Conservation (phyloP, 1,140 invertebrate species). For the Drosophila asahinai region DNA sequence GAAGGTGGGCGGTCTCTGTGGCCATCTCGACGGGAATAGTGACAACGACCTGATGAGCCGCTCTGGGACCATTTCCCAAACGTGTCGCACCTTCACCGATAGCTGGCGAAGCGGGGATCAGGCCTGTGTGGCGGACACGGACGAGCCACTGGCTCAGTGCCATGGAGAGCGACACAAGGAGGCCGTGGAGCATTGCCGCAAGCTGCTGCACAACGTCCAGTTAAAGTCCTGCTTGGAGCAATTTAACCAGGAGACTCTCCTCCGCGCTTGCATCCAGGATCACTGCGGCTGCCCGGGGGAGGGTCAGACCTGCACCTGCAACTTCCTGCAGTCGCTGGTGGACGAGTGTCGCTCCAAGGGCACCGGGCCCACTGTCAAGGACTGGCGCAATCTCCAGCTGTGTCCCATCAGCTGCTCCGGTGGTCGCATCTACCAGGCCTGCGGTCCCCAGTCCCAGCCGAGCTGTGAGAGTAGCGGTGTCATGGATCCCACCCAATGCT, state of each 20-base stretch:
- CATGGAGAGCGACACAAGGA: conserved; percentile 81
- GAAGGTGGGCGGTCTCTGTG: conserved; percentile 92
- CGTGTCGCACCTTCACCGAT: conserved; percentile 85
- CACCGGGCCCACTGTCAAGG: conserved; percentile 86
- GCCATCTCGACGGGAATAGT: conserved; percentile 89
- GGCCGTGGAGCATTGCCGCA: conserved; percentile 88
- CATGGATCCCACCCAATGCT: conserved; percentile 86
- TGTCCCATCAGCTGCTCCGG: conserved; percentile 90
- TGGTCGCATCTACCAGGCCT: conserved; percentile 89
- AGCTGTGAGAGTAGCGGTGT: conserved; percentile 85
- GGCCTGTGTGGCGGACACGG: conserved; percentile 61
- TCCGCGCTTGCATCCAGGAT: conserved; percentile 89
- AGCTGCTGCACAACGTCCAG: conserved; percentile 87
- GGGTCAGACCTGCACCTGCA: conserved; percentile 89
- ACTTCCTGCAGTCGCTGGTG: conserved; percentile 91
- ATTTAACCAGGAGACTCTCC: conserved; percentile 85
- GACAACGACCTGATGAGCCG: conserved; percentile 89
- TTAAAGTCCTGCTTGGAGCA: conserved; percentile 88
- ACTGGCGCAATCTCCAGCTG: conserved; percentile 90
- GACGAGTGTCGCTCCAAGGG: conserved; percentile 90
- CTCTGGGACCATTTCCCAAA: conserved; percentile 85
- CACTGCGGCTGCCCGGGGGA: conserved; percentile 89
- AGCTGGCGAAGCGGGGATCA: conserved; percentile 87
- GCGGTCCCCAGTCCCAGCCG: conserved; percentile 87
- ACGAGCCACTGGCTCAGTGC: conserved; percentile 51